Evolutionary conservation across 2,888 invertebrate species (phyloP), one percentile per base, ranked within the genome.

Genomic region (Netelia inedita): DNA sequence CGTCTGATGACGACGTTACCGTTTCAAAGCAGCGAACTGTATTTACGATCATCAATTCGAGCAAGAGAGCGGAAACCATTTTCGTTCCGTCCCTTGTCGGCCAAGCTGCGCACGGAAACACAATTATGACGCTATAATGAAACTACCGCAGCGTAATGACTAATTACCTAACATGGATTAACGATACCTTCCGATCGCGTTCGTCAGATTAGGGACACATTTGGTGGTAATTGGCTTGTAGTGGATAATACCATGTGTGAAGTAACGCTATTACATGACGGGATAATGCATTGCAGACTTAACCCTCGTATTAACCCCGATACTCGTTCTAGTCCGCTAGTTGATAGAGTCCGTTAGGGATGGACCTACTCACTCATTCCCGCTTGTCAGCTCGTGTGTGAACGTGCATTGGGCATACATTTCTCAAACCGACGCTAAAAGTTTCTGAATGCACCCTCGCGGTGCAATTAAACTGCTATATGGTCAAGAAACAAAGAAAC

Each of bases 91-190:
- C 16, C 78, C 57, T 69, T 57, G 68, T 69, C 74, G 69, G 21
- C 50, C 75, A 35, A n/a, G 14, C 63, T 16, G 50, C 55, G 21
- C 59, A 21, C 46, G 35, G 68, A 41, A 84, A 78, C 57, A 55
- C 69, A 84, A 84, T 84, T 78, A 78, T 68, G 73, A 10, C 19
- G 81, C 69, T 57, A 23, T 69, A 65, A 81, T 84, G 78, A 81
- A 81, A 76, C 61, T 78, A 65, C 46, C 65, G 43, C 21, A 46
- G 21, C 68, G 63, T 84, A 81, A 84, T 81, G 69, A 57, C 69
- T 74, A 81, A 84, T 84, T 76, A 74, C 35, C 69, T 59, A 53
- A 63, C 63, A 69, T 41, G 63, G 78, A 84, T 81, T 74, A 81
- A 59, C 69, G 73, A 74, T 74, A 85, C 68, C 68, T 75, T 46